phyloP scores from a whole-genome alignment of 2,113 vertebrate species.

The Myrmecobius fasciatus region DNA sequence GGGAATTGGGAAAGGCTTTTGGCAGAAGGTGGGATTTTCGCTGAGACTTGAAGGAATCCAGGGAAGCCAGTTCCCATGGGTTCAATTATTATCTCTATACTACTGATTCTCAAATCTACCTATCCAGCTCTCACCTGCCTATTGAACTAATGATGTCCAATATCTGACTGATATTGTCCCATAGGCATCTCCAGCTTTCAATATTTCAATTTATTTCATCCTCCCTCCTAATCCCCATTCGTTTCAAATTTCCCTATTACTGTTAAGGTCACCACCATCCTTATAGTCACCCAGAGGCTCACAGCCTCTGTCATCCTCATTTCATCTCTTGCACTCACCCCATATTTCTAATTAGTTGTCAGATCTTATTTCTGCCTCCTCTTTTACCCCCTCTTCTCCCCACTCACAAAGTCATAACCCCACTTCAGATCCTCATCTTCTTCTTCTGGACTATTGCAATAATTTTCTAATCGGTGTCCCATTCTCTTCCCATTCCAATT shows the following conservation, averaged over 20 bases:
- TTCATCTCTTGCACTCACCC: neutral
- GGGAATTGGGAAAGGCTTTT: neutral
- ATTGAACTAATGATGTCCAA: neutral
- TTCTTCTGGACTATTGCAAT: neutral
- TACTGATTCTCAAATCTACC: neutral
- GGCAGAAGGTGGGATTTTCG: neutral
- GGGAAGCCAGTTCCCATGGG: neutral
- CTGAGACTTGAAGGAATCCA: neutral
- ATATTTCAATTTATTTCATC: neutral
- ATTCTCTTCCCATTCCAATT: neutral
- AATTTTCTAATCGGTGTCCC: neutral
- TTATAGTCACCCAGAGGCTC: neutral
- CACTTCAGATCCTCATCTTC: neutral
- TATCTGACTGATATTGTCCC: neutral
- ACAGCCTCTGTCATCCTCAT: neutral
- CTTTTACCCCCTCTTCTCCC: neutral
- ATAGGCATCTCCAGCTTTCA: neutral
- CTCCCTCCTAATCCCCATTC: neutral
- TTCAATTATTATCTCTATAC: neutral
- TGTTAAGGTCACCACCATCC: neutral
- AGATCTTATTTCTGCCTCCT: neutral
- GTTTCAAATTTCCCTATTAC: neutral
- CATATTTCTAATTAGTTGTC: neutral
- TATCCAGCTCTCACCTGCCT: neutral
- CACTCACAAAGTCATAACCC: neutral